phyloP scores from a whole-genome alignment of 2,113 vertebrate species.

The Speoplatyrhinus poulsoni region DNA sequence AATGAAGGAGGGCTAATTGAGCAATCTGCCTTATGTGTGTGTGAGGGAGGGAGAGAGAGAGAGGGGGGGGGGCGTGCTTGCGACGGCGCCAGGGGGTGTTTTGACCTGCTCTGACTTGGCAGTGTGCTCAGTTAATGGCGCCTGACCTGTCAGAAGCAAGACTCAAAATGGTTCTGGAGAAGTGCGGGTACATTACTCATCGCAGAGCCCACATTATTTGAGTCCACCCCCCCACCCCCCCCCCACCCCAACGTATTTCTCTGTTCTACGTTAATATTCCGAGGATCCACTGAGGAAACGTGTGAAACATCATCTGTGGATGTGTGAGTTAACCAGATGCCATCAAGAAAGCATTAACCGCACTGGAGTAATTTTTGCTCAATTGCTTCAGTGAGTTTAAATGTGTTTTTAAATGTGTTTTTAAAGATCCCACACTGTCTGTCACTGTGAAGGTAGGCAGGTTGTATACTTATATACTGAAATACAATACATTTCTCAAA shows the following conservation, averaged over 20 bases:
- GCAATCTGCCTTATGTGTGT: constrained; percentile 49
- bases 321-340: too few relatives aligned
- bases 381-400: too few relatives aligned
- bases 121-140: constrained; percentile 66
- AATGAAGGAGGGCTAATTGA: constrained; percentile 67
- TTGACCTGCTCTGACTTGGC: constrained; percentile 63
- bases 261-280: not conserved
- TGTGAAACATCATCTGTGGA: too few relatives aligned
- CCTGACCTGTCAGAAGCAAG: constrained; percentile 49
- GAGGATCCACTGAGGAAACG: not conserved
- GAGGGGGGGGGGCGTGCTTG: not conserved
- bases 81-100: constrained; percentile 47
- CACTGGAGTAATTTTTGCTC: too few relatives aligned
- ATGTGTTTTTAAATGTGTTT: too few relatives aligned
- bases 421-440: too few relatives aligned
- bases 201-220: constrained; percentile 4
- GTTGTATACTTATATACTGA: too few relatives aligned
- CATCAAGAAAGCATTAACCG: too few relatives aligned
- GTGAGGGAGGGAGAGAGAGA: constrained; percentile 3
- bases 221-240: not conserved
- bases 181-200: constrained; percentile 2
- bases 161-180: constrained; percentile 14
- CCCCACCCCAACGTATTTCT: not conserved
- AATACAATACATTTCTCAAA: too few relatives aligned
- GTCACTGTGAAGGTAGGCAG: too few relatives aligned